These are phyloP conservation scores for Varecia variegata DNA, from an alignment of 2,797 vertebrate species.

Conservation along the genomic window DNA sequence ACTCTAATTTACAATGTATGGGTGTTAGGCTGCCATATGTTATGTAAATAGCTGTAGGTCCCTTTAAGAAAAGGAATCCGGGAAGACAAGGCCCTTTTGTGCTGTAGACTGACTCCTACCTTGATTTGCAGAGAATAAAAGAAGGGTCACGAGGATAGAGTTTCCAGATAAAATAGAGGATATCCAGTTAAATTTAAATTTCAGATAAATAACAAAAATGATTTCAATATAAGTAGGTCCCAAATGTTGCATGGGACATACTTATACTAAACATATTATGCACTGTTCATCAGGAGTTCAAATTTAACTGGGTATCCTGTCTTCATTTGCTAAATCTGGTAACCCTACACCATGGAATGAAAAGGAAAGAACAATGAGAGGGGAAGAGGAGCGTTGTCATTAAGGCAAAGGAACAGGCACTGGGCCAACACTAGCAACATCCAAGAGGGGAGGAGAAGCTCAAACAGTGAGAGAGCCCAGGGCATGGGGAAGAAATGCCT, in stretches of 20 bases:
- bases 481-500: background rate
- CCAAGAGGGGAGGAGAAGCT: background rate
- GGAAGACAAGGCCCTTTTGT: constrained; percentile 25
- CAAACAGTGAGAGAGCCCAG: background rate
- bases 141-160: background rate
- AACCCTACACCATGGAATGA: background rate
- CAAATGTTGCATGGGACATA: background rate
- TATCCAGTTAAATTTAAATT: background rate
- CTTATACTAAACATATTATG: background rate
- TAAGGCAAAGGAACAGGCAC: background rate
- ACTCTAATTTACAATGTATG: background rate
- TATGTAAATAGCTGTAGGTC: background rate
- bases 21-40: background rate
- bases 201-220: background rate
- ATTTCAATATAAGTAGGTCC: background rate
- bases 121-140: background rate
- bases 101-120: background rate
- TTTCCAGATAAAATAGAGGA: background rate
- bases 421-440: fast-evolving
- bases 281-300: background rate
- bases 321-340: background rate
- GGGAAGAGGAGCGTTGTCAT: background rate
- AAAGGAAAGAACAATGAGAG: background rate
- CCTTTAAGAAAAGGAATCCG: constrained; percentile 25
- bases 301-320: background rate